phyloP scores from a whole-genome alignment of 1,140 invertebrate genomes.

The Melitaea cinxia region DNA sequence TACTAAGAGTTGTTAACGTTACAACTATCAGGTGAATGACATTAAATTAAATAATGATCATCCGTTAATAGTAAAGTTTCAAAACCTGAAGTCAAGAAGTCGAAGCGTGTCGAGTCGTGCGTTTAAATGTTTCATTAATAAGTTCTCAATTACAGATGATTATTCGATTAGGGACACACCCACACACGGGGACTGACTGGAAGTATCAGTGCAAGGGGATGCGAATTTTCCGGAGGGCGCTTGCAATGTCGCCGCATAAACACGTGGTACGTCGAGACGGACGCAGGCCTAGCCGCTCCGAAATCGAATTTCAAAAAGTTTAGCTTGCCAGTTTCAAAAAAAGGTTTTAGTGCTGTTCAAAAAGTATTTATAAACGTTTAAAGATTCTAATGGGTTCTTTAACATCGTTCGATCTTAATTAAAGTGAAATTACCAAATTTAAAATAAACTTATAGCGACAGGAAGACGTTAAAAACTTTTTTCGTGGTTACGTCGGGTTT shows the following conservation, averaged over 20 bases:
- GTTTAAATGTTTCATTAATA: slow-evolving; percentile 68
- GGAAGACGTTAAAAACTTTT: slow-evolving; percentile 32
- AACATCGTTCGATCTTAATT: neutral
- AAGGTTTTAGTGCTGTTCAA: slow-evolving; percentile 4
- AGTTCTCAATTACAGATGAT: slow-evolving; percentile 48
- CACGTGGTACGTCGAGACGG: slow-evolving; percentile 69
- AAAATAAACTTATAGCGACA: slow-evolving; percentile 27
- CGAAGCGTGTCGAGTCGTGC: slow-evolving; percentile 46
- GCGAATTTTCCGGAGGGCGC: slow-evolving; percentile 67
- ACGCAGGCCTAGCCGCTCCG: slow-evolving; percentile 66
- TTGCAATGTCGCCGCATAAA: slow-evolving; percentile 63
- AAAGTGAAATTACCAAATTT: slow-evolving; percentile 8
- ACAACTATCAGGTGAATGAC: no score
- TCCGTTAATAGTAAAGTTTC: neutral
- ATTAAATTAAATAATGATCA: neutral
- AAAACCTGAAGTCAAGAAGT: slow-evolving; percentile 39
- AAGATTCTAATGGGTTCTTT: neutral
- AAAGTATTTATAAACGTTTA: neutral
- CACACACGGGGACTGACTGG: slow-evolving; percentile 44
- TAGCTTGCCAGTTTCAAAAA: neutral
- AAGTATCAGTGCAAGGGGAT: slow-evolving; percentile 48
- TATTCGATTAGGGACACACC: slow-evolving; percentile 57
- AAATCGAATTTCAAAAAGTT: slow-evolving; percentile 29
- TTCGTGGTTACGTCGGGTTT: slow-evolving; percentile 33
- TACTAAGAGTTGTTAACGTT: no score